Percentiles rank a stretch among this genome's conserved stretches.
These are phyloP conservation scores for Thymelicus acteon DNA, from an alignment of 2,888 invertebrate genomes.

Conservation along the genomic window DNA sequence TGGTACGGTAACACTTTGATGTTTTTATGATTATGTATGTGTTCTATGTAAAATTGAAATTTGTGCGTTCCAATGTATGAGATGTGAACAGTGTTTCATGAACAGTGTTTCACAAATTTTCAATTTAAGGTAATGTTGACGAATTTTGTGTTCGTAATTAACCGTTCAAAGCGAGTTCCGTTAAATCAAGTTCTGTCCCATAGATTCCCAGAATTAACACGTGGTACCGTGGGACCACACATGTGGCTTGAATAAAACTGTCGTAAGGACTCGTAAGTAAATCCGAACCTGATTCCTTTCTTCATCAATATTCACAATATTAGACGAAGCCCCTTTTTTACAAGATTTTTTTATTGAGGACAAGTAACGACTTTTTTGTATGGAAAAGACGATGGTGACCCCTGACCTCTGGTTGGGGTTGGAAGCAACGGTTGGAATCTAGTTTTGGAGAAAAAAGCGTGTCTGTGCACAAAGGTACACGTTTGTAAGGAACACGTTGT, in stretches of 20 bases:
- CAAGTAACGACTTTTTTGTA: slow-evolving; percentile 79
- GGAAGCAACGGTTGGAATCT: slow-evolving; percentile 70
- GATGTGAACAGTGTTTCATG: too few species aligned
- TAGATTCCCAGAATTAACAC: slow-evolving; percentile 67
- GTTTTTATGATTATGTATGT: too few species aligned
- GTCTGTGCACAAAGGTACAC: slow-evolving; percentile 56
- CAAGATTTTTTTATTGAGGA: slow-evolving; percentile 49
- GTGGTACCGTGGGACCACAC: slow-evolving; percentile 82
- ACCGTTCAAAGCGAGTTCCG: slow-evolving; percentile 34
- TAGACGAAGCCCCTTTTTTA: slow-evolving; percentile 79
- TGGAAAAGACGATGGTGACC: slow-evolving; percentile 79
- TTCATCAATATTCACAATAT: slow-evolving; percentile 85
- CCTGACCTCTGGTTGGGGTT: slow-evolving; percentile 66
- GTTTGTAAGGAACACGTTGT: slow-evolving; percentile 33
- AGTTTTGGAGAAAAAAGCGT: slow-evolving; percentile 79
- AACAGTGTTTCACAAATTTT: neutral
- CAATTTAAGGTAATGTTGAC: slow-evolving; percentile 10
- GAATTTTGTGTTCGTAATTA: slow-evolving; percentile 26
- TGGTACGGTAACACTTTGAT: too few species aligned
- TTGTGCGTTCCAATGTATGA: too few species aligned
- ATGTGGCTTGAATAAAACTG: slow-evolving; percentile 62
- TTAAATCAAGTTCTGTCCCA: slow-evolving; percentile 60
- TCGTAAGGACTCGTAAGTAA: slow-evolving; percentile 54
- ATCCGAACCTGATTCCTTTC: slow-evolving; percentile 80
- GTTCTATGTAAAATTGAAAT: too few species aligned